A percentile compares a stretch with the other conserved stretches of the same genome.
Evolutionary conservation across 2,113 vertebrate genomes (phyloP).

Genomic region (Chloropsis cyanopogon): DNA sequence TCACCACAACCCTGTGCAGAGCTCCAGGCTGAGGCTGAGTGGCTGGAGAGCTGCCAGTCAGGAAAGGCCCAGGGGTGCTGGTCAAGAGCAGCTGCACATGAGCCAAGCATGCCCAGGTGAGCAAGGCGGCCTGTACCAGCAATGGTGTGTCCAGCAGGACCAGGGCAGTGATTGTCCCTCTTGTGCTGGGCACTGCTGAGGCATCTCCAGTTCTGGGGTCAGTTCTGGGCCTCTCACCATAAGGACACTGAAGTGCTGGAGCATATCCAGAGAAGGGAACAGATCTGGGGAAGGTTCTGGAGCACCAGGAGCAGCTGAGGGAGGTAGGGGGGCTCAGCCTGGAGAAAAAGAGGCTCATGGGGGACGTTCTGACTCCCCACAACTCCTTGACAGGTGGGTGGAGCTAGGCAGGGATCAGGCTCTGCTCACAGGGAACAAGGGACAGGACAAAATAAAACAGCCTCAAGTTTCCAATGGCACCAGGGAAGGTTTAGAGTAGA

Average conservation of each 20-base stretch:
- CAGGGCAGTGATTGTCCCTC: background rate
- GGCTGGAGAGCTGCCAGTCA: background rate
- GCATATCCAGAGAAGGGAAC: background rate
- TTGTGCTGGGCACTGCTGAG: background rate
- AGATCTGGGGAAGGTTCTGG: background rate
- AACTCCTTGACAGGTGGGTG: background rate
- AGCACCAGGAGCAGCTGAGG: background rate
- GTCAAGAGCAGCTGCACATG: background rate
- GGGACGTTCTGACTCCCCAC: background rate
- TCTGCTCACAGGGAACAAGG: background rate
- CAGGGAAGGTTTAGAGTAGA: background rate
- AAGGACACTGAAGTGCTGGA: background rate
- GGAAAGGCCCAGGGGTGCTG: background rate
- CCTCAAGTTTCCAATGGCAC: background rate
- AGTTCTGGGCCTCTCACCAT: background rate
- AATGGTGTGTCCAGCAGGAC: background rate
- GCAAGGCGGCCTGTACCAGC: background rate
- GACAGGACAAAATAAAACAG: background rate
- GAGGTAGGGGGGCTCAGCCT: background rate
- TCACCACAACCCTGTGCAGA: background rate
- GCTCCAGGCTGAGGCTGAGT: background rate
- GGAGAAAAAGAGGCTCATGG: background rate
- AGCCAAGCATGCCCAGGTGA: background rate
- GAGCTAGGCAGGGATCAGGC: background rate
- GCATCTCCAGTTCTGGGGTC: background rate